phyloP scores from a whole-genome alignment of 2,888 invertebrate species.

The Platycheirus albimanus region DNA sequence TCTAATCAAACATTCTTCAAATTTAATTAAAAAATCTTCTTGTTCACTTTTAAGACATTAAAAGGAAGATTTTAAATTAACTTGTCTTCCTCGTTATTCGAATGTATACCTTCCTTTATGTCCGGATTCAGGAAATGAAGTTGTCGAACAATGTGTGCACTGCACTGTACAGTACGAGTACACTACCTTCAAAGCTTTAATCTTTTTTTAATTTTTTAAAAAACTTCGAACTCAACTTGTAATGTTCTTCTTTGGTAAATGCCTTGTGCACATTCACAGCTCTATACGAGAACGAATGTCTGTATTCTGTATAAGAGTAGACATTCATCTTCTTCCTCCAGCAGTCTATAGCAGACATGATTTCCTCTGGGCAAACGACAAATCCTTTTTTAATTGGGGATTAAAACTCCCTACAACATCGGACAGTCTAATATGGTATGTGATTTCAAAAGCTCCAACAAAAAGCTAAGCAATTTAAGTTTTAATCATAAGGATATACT shows the following conservation, averaged over 20 bases:
- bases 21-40: constrained; percentile 20
- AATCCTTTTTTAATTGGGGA: constrained; percentile 73
- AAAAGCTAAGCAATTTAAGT: constrained; percentile 71
- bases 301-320: too few relatives aligned
- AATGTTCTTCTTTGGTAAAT: constrained; percentile 29
- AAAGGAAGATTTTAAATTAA: constrained; percentile 31
- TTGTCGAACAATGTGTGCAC: constrained; percentile 34
- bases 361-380: constrained; percentile 72
- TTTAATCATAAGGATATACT: constrained; percentile 51
- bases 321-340: constrained; percentile 40
- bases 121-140: constrained; percentile 22
- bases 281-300: too few relatives aligned
- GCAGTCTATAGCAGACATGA: constrained; percentile 31
- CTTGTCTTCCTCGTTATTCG: constrained; percentile 14
- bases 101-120: not conserved
- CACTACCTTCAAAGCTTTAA: not conserved
- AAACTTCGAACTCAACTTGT: constrained; percentile 32
- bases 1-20: constrained; percentile 17
- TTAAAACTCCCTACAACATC: constrained; percentile 66
- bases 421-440: constrained; percentile 67
- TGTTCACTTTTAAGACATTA: not conserved
- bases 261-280: constrained; percentile 27
- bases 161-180: too few relatives aligned
- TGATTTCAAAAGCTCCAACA: constrained; percentile 61
- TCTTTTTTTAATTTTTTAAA: not conserved